These are phyloP conservation scores for Mellivora capensis DNA, from an alignment of 2,113 vertebrate genomes.

Conservation along the genomic window DNA sequence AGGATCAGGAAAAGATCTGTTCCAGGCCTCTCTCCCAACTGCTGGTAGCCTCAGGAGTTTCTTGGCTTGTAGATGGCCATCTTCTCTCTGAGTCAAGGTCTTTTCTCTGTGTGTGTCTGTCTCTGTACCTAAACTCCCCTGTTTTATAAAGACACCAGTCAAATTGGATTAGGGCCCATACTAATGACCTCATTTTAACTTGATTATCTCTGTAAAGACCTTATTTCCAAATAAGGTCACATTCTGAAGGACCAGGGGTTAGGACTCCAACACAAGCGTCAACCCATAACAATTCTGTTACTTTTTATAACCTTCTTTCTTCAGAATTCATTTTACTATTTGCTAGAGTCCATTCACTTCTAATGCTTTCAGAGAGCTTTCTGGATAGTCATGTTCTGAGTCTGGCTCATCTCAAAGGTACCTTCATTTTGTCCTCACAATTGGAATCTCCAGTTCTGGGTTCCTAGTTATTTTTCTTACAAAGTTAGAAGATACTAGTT, in stretches of 20 bases:
- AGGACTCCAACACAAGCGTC: not conserved
- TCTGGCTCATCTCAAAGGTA: not conserved
- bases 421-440: not conserved
- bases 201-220: not conserved
- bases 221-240: not conserved
- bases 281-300: not conserved
- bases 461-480: not conserved
- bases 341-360: not conserved
- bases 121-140: not conserved
- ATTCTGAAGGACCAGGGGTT: not conserved
- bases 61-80: not conserved
- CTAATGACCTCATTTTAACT: not conserved
- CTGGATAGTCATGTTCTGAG: not conserved
- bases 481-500: not conserved
- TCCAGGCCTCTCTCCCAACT: not conserved
- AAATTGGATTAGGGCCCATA: not conserved
- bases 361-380: not conserved
- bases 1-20: not conserved
- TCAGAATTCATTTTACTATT: not conserved
- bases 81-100: not conserved
- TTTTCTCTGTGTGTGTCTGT: not conserved
- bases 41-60: not conserved
- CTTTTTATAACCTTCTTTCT: not conserved
- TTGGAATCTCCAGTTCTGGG: not conserved
- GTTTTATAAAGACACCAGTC: not conserved